phyloP scores from a whole-genome alignment of 2,113 vertebrate genomes.

The Aldabrachelys gigantea region DNA sequence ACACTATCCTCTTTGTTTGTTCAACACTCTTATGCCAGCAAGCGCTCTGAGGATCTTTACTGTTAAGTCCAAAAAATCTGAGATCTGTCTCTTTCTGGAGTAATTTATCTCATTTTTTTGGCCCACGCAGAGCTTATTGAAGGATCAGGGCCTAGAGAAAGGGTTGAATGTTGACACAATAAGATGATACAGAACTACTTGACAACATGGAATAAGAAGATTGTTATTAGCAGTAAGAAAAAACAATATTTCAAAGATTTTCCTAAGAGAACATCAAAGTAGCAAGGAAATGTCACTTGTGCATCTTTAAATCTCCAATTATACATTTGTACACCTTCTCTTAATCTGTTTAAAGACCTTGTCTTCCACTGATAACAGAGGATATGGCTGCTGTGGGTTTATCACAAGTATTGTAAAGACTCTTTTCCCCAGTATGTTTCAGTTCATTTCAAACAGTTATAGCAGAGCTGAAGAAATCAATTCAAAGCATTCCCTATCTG shows the following conservation, averaged over 20 bases:
- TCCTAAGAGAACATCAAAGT: neutral
- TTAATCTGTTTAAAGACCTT: neutral
- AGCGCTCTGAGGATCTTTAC: neutral
- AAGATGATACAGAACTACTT: neutral
- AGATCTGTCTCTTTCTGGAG: neutral
- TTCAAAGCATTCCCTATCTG: slow-evolving; percentile 10
- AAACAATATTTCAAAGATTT: neutral
- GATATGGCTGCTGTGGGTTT: neutral
- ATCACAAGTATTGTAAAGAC: neutral
- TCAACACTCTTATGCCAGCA: neutral
- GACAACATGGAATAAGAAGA: neutral
- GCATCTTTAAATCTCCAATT: neutral
- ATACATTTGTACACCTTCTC: neutral
- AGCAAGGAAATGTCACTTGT: neutral
- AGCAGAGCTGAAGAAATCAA: neutral
- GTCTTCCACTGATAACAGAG: neutral
- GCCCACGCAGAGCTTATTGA: neutral
- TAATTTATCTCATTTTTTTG: neutral
- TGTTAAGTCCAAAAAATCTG: neutral
- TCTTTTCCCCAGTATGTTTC: neutral
- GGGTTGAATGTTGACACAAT: neutral
- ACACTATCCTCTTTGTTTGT: accelerated
- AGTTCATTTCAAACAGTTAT: slow-evolving; percentile 16
- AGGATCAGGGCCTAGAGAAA: neutral
- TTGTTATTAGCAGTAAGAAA: neutral